Conservation (phyloP, 2,888 invertebrate genomes). For the Zaprionus lineosus region DNA sequence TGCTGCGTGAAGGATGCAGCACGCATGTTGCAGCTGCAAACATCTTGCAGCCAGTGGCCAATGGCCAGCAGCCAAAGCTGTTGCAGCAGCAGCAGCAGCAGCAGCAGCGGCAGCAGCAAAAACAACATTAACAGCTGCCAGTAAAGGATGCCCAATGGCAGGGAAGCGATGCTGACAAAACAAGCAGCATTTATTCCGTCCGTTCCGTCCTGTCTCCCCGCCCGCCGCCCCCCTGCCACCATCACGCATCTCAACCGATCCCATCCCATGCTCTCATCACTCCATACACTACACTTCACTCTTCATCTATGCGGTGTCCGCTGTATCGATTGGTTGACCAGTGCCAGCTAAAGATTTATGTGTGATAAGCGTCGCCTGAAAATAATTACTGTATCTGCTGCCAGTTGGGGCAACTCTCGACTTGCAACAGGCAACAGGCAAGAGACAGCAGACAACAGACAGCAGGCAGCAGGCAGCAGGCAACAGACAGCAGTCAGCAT, state of each 20-base stretch:
- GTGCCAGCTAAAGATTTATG: constrained; percentile 67
- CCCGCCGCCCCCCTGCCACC: not conserved
- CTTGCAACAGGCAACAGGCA: constrained; percentile 28
- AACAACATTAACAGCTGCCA: constrained; percentile 55
- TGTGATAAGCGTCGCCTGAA: constrained; percentile 78
- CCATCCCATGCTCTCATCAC: not conserved
- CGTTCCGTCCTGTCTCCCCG: not conserved
- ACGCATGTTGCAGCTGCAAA: constrained; percentile 71
- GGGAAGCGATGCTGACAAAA: constrained; percentile 73
- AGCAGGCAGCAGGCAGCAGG: constrained; percentile 13
- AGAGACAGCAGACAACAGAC: constrained; percentile 14
- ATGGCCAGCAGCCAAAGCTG: constrained; percentile 14
- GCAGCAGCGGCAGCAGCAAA: constrained; percentile 49
- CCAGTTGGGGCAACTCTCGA: constrained; percentile 43
- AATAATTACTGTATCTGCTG: constrained; percentile 76
- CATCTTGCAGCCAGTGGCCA: constrained; percentile 58
- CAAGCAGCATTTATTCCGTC: constrained; percentile 48
- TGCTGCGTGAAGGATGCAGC: constrained; percentile 75
- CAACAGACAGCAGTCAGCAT: constrained; percentile 15
- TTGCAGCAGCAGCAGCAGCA: constrained; percentile 28
- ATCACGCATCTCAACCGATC: too few species aligned
- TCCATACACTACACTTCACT: not conserved
- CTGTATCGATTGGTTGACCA: constrained; percentile 60
- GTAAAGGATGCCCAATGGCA: constrained; percentile 73
- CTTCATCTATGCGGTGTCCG: constrained; percentile 24